phyloP scores from a whole-genome alignment of 2,797 vertebrate genomes.

The Echeneis naucrates region DNA sequence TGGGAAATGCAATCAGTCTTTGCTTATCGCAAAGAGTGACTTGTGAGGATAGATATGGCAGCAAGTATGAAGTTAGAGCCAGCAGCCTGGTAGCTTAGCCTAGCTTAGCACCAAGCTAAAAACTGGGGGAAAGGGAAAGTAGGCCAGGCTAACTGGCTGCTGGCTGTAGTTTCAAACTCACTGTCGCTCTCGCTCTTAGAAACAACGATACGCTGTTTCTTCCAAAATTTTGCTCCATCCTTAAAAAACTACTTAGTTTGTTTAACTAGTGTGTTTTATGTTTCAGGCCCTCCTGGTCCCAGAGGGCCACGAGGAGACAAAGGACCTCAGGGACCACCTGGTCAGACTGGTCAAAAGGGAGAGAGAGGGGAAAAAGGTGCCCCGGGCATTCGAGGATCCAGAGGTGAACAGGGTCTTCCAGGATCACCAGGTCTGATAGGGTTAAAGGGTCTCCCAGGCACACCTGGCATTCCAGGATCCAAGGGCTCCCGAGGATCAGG shows the following conservation, averaged over 20 bases:
- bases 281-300: slow-evolving; percentile 93
- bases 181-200: no score
- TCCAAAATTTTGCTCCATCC: not conserved
- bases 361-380: slow-evolving; percentile 93
- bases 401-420: slow-evolving; percentile 89
- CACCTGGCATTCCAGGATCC: slow-evolving; percentile 89
- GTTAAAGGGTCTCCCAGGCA: slow-evolving; percentile 90
- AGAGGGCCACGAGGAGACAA: slow-evolving; percentile 94
- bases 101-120: not conserved
- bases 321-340: slow-evolving; percentile 88
- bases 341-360: slow-evolving; percentile 90
- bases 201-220: not conserved
- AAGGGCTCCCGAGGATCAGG: slow-evolving; percentile 95
- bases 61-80: not conserved
- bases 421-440: slow-evolving; percentile 90
- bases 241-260: not conserved
- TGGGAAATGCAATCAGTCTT: not conserved
- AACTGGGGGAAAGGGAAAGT: no score
- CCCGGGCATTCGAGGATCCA: slow-evolving; percentile 86
- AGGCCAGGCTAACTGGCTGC: not conserved
- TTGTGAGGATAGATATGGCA: not conserved
- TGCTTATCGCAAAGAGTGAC: not conserved
- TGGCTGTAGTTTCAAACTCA: not conserved
- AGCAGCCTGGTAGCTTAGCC: slow-evolving; percentile 5
- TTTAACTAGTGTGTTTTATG: slow-evolving; percentile 12